Conservation (phyloP, 2,888 invertebrate genomes). For the Cerastoderma edule region DNA sequence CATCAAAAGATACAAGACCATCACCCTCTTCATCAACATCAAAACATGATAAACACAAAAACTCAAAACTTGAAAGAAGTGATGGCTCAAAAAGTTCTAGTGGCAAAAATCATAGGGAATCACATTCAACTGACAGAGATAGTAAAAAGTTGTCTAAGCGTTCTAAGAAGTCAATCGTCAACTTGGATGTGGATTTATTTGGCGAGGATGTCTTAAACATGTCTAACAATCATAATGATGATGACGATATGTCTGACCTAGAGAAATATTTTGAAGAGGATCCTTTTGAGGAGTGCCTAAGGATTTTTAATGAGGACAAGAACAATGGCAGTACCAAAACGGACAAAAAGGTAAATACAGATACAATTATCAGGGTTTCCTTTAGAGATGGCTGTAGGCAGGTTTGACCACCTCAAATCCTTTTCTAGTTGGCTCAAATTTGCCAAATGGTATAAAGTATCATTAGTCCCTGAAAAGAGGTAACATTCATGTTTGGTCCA, state of each 20-base stretch:
- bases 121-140: not conserved
- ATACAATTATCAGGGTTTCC: no score
- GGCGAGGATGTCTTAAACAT: conserved; percentile 57
- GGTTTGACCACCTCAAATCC: no score
- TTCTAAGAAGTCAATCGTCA: conserved; percentile 56
- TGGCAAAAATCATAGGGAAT: conserved; percentile 7
- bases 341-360: conserved; percentile 21
- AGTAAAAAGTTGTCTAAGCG: conserved; percentile 21
- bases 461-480: no score
- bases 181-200: conserved; percentile 72
- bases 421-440: no score
- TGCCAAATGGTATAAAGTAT: no score
- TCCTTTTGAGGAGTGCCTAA: conserved; percentile 92
- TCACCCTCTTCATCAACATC: not conserved
- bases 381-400: no score
- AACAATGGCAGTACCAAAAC: conserved; percentile 6
- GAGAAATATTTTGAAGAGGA: conserved; percentile 84
- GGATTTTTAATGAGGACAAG: conserved; percentile 91
- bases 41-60: not conserved
- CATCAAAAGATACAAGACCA: not conserved
- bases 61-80: conserved; percentile 1
- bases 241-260: conserved; percentile 54
- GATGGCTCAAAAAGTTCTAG: conserved; percentile 1
- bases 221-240: conserved; percentile 21
- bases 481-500: no score